Conservation (phyloP, 1,140 invertebrate species). For the Platyscapa corneri region DNA sequence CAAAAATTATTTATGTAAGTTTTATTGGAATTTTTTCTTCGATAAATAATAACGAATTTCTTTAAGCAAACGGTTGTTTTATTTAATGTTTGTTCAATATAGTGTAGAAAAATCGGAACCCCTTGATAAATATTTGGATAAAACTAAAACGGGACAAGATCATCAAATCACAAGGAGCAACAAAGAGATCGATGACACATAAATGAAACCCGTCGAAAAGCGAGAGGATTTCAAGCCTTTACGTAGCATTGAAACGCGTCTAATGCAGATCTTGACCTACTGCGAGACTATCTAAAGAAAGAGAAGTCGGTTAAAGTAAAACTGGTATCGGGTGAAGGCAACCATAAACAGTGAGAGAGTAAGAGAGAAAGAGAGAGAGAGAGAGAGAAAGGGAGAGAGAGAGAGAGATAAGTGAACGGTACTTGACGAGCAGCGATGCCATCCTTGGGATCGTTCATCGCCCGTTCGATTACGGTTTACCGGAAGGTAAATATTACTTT, state of each 20-base stretch:
- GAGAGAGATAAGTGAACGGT: slow-evolving; percentile 31
- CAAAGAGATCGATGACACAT: neutral
- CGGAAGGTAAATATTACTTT: slow-evolving; percentile 39
- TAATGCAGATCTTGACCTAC: slow-evolving; percentile 40
- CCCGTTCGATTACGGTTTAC: slow-evolving; percentile 9
- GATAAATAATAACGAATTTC: too few species aligned
- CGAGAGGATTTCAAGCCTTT: slow-evolving; percentile 10
- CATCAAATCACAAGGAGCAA: neutral
- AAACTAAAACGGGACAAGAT: too few species aligned
- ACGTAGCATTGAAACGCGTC: neutral
- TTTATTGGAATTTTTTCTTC: too few species aligned
- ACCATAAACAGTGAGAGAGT: slow-evolving; percentile 24
- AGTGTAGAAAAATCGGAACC: too few species aligned
- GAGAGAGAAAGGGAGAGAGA: neutral
- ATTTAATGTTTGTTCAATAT: too few species aligned
- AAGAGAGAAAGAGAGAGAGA: neutral
- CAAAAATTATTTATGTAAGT: too few species aligned
- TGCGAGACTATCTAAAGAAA: neutral
- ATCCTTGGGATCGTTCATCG: slow-evolving; percentile 42
- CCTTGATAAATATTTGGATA: too few species aligned
- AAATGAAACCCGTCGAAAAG: slow-evolving; percentile 31
- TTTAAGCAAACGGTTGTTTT: too few species aligned
- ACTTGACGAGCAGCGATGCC: neutral
- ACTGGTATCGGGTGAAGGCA: slow-evolving; percentile 24
- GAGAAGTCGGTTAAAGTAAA: slow-evolving; percentile 15